Evolutionary conservation across 2,888 invertebrate species (phyloP), one percentile per base, ranked within the genome.

Genomic region (Aphrophora alni): DNA sequence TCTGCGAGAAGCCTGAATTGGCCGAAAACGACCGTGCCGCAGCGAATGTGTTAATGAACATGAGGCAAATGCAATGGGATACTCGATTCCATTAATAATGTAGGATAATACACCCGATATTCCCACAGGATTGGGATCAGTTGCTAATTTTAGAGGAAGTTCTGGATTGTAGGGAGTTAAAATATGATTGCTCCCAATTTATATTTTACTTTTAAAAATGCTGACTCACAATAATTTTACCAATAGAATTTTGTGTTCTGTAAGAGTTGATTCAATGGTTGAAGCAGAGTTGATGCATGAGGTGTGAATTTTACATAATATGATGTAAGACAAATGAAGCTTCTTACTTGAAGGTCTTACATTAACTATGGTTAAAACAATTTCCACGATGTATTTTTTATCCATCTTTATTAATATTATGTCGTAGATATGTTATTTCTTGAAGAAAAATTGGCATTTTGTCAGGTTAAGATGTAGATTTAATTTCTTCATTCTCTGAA

Each of bases 121-220:
- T 28, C 81, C 81, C n/a, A 28, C 33, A 2, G 81, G 81, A 33
- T 79, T 80, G 21, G 81, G 79, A 69, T 81, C 81, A 8, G 81
- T 81, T 24, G 75, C 78, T 1, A 80, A 38, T 7, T 28, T 80
- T 1, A 81, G 21, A 7, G 79, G 75, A 1, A 81, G 24, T 5
- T 80, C 24, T n/a, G 79, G 27, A 51, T 75, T 27, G n/a, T 26
- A 80, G 12, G 81, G 75, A 5, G 38, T 71, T 8, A 81, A 69
- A 17, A n/a, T 38, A 28, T 38, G 4, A 21, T 80, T 38, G 33
- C 79, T 80, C 0, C 75, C 21, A 33, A 81, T 59, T 69, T 81
- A 75, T 8, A 12, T 28, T 78, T 78, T 14, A 71, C 33, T 8
- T 75, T 28, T 3, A 27, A 7, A n/a, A n/a, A n/a, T n/a, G n/a